A percentile compares a stretch with the other conserved stretches of the same genome.
phyloP scores from a whole-genome alignment of 92 coral and sea anemone genomes.

The Paragorgia papillata region DNA sequence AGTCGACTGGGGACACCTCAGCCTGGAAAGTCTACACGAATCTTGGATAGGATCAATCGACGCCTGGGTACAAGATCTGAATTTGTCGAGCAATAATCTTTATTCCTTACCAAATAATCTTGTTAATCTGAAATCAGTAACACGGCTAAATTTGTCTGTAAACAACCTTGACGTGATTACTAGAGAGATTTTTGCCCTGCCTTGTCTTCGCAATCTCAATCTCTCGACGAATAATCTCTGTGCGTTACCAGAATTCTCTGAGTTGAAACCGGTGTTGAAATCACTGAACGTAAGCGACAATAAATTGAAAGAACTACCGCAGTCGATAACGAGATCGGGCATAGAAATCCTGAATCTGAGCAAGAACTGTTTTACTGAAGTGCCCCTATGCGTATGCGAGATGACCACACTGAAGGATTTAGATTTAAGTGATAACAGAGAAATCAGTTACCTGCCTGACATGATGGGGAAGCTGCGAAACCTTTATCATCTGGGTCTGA shows the following conservation, averaged over 20 bases:
- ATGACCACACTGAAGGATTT: constrained; percentile 62
- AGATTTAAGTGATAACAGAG: constrained; percentile 80
- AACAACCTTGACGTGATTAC: constrained; percentile 74
- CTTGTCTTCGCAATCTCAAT: constrained; percentile 65
- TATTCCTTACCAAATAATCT: constrained; percentile 66
- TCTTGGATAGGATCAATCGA: constrained; percentile 53
- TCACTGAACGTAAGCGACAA: constrained; percentile 72
- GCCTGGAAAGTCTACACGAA: constrained; percentile 66
- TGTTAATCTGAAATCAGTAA: constrained; percentile 64
- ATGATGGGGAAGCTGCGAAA: constrained; percentile 86
- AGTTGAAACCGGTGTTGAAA: constrained; percentile 76
- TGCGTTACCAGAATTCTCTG: constrained; percentile 73
- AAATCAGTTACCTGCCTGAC: constrained; percentile 73
- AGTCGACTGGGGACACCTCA: constrained; percentile 81
- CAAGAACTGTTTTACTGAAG: constrained; percentile 76
- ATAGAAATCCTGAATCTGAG: constrained; percentile 70
- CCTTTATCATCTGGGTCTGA: constrained; percentile 61
- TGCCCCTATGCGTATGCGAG: constrained; percentile 80
- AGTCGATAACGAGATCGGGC: constrained; percentile 65
- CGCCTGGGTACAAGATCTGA: constrained; percentile 48
- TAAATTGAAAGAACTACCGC: constrained; percentile 65
- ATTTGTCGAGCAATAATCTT: constrained; percentile 70
- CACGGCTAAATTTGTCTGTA: constrained; percentile 69
- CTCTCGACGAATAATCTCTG: constrained; percentile 58
- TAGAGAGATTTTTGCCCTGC: constrained; percentile 66